A percentile compares a stretch with the other conserved stretches of the same genome.
Evolutionary conservation across 2,797 vertebrate species (phyloP).

Genomic region (Acanthornis magna): DNA sequence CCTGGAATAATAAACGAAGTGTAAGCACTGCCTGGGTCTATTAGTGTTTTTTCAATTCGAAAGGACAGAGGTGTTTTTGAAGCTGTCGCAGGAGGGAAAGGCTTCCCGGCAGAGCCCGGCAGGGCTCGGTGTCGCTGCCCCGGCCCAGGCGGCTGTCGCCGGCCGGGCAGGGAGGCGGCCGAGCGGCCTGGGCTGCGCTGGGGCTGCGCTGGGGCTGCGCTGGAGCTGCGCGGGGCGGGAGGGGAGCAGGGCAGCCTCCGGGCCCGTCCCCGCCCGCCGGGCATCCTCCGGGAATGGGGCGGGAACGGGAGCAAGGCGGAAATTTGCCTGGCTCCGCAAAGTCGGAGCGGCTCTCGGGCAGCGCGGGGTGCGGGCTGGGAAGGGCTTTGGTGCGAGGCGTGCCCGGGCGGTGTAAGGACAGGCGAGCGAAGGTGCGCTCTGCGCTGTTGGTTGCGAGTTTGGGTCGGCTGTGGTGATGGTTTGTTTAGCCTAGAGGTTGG

Average conservation of each 20-base stretch:
- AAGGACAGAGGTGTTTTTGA: rapidly evolving
- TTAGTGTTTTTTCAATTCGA: no score
- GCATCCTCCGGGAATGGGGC: not conserved
- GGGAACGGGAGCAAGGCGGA: not conserved
- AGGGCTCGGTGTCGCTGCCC: not conserved
- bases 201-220: not conserved
- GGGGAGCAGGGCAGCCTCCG: not conserved
- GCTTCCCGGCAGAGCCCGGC: rapidly evolving
- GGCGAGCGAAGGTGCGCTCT: not conserved
- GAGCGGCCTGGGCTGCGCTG: not conserved
- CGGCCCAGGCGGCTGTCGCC: not conserved
- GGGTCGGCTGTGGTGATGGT: no score
- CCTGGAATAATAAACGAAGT: not conserved
- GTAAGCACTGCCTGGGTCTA: rapidly evolving
- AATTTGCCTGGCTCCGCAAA: rapidly evolving
- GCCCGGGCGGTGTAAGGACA: not conserved
- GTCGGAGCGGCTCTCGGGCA: not conserved
- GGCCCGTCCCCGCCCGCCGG: not conserved
- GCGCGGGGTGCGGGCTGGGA: not conserved
- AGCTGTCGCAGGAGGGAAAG: rapidly evolving
- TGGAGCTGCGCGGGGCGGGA: not conserved
- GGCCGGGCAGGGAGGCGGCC: not conserved
- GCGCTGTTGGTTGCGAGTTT: rapidly evolving
- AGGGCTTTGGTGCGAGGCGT: not conserved
- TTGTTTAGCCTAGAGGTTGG: no score